Base-by-base conservation (phyloP, 2,113 vertebrate genomes). In the Dasypus novemcinctus region DNA sequence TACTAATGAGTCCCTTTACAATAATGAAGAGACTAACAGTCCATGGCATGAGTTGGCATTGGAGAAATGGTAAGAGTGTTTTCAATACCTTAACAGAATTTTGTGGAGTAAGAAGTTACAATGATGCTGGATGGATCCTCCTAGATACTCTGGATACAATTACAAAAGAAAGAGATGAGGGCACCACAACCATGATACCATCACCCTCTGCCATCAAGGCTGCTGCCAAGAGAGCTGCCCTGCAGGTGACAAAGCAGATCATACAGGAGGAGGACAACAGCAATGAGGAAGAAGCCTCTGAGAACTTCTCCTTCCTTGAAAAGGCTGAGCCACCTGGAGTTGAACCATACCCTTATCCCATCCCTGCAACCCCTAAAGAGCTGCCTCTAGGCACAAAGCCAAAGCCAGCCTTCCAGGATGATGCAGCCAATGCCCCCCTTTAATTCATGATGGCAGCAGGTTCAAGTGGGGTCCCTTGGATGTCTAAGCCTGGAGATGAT, bases 191-290 rank as follows among this genome's bases (percentile, higher is more conserved):
- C 94, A n/a, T 98, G 0, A 98, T 98, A 2, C 99, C 99, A 0
- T 99, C 99, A 0, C 99, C 99, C 0, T 99, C 99, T 0, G 99
- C 99, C 2, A 99, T 99, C 98, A 99, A 99, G 98, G 99, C 99
- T 0, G 99, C 99, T n/a, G 99, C 99, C 7, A 99, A 99, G 97
- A 99, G 99, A 1, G n/a, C n/a, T n/a, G n/a, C n/a, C n/a, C n/a
- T n/a, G 91, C 99, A 99, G 46, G 46, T 99, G 92, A 99, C 99
- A 7, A 98, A 98, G 90, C 99, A 99, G 96, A 99, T 99, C 93
- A 99, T 99, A 0, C 98, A 99, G 96, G 99, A 99, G 1, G 99
- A 99, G 0, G 99, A n/a, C n/a, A n/a, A 99, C 88, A 99, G 99
- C 41, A 99, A 99, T 0, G 99, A 99, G 29, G 99, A 99, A 84